Evolutionary conservation across 2,797 vertebrate species (phyloP).

Genomic region (Girardinus metallicus): DNA sequence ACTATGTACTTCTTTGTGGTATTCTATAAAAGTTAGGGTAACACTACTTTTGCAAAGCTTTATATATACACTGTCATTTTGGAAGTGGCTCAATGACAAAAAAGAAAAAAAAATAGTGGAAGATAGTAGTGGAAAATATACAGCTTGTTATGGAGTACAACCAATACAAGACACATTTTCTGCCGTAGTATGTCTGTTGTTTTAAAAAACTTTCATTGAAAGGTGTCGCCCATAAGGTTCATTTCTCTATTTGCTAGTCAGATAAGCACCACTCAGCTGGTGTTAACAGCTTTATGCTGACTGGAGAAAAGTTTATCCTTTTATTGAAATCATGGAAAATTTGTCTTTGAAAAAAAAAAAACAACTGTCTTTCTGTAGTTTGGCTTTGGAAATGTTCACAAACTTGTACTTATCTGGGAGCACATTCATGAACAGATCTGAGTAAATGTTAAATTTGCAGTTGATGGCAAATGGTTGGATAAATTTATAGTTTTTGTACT

Average conservation of each 20-base stretch:
- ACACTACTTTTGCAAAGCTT: background rate
- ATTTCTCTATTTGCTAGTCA: background rate
- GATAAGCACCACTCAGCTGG: background rate
- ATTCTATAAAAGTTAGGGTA: background rate
- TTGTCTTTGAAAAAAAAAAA: background rate
- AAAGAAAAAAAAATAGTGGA: background rate
- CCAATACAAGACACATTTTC: background rate
- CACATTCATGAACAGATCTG: background rate
- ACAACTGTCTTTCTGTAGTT: background rate
- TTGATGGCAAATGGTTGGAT: background rate
- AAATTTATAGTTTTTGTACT: background rate
- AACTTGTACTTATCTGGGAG: background rate
- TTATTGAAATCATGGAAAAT: background rate
- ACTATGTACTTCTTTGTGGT: background rate
- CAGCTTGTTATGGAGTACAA: background rate
- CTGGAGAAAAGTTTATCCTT: background rate
- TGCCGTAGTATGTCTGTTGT: background rate
- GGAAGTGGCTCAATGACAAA: background rate
- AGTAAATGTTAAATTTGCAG: background rate
- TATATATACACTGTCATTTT: background rate
- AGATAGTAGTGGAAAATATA: background rate
- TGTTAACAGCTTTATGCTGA: background rate
- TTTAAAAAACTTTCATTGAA: background rate
- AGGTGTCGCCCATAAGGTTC: background rate
- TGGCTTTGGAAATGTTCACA: background rate